phyloP scores from a whole-genome alignment of 2,888 invertebrate genomes.

The Muschampia plurimacula region DNA sequence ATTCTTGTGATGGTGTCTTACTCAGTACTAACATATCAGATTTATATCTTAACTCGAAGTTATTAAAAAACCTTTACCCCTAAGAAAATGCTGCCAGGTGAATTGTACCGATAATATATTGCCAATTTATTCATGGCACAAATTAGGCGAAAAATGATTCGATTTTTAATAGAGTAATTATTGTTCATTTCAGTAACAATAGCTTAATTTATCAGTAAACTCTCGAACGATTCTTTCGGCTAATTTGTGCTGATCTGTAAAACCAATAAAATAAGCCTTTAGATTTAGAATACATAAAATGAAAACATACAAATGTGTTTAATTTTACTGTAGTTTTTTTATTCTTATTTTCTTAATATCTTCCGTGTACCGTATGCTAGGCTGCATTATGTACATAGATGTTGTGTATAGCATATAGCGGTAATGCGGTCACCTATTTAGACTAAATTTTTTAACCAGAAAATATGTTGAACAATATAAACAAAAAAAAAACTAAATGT shows the following conservation, averaged over 20 bases:
- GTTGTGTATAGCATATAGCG: no score
- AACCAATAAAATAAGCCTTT: neutral
- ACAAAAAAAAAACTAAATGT: no score
- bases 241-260: neutral
- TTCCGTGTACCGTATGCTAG: neutral
- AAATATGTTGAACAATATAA: no score
- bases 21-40: conserved; percentile 31
- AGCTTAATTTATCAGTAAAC: neutral
- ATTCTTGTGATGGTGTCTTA: neutral
- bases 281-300: neutral
- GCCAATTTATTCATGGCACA: neutral
- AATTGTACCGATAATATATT: conserved; percentile 18
- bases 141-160: neutral
- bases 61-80: neutral
- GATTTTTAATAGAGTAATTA: neutral
- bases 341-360: neutral
- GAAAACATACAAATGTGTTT: neutral
- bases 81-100: neutral
- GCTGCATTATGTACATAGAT: neutral
- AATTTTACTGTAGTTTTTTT: neutral
- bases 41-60: conserved; percentile 4
- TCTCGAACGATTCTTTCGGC: neutral
- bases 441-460: no score
- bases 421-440: no score
- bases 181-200: neutral